Evolutionary conservation across 2,797 vertebrate species (phyloP), one percentile per base, ranked within the genome.

Genomic region (Stomatorhinus walkeri): DNA sequence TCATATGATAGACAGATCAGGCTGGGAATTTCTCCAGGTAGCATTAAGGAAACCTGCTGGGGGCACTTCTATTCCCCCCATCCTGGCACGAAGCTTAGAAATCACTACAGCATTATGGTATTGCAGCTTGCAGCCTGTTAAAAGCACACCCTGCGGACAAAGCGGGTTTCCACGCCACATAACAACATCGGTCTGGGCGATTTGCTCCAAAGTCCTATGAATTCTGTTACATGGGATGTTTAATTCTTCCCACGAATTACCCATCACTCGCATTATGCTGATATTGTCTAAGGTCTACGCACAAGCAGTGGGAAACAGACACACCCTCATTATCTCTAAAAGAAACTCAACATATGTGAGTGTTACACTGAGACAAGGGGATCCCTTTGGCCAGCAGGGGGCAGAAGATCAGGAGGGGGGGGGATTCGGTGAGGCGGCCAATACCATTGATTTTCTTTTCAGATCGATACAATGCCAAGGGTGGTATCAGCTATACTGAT

Each of bases 61-160:
- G 64, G 10, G 10, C 24, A 14, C 10, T 68, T 68, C 32, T 68
- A 68, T 32, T 68, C 64, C 64, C 64, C 64, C 10, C 64, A 68
- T 28, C 64, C 3, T 68, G 10, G 10, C 28, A 68, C 10, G 14
- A 68, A 68, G 64, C 24, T 68, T 32, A 14, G 24, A 68, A 32
- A 68, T 10, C 64, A 32, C 64, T 32, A 14, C 10, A 0, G 64
- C 49, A 28, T 86, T 86, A 52, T 86, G 85, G 85, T 51, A 86
- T 49, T 81, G 76, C 76, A 81, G 14, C 19, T 81, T 81, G 76
- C 19, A 81, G 76, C 76, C 76, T 43, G 43, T 81, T 81, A 81
- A 46, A 81, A 46, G 76, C 76, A 81, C 43, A 4, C 10, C 64
- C 76, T 16, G 19, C 7, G 36, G 36, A 46, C 43, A 81, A n/a